Base-by-base conservation (phyloP, 2,113 vertebrate species). In the Mustela nigripes region DNA sequence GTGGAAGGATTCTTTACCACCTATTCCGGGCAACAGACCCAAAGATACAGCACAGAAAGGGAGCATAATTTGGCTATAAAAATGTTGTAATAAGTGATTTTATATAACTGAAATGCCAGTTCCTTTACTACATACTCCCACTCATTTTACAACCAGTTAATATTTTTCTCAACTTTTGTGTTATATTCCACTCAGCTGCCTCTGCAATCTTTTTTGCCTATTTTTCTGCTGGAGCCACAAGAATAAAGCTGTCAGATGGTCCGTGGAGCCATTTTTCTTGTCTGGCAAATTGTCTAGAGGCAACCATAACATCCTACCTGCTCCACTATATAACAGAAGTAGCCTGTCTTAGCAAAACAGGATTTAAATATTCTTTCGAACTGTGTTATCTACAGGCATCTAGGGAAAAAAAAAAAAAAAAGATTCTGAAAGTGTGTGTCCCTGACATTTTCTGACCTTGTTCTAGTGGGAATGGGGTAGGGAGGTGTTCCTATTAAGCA, bases 241-340 rank as follows among this genome's bases (percentile, higher is more conserved):
- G 98, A 98, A 99, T 99, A 99, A 99, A 99, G 97, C 98, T 99
- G 99, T 99, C 99, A 99, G 95, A 97, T 97, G 96, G 94, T 97
- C 97, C 94, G 74, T 79, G 60, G 92, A 98, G 98, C 97, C 97
- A 98, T 99, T 98, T 98, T 98, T 99, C 98, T 98, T 98, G 98
- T 98, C 98, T 99, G 97, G 98, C 97, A 98, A 99, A 98, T 98
- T 98, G 98, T 98, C 98, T 98, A 98, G 97, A 97, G 97, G 96
- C 97, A 98, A 97, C 98, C 96, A 97, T 98, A 99, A 98, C 98
- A 98, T 98, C 98, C 98, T 98, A 97, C 97, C 97, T 98, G 98
- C 97, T 98, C 91, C 89, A 88, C 98, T 98, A 92, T 97, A 95
- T 97, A 98, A 96, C 76, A 97, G 97, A 98, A 98, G 96, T 94